phyloP scores from a whole-genome alignment of 2,113 vertebrate genomes.

The Solea senegalensis region DNA sequence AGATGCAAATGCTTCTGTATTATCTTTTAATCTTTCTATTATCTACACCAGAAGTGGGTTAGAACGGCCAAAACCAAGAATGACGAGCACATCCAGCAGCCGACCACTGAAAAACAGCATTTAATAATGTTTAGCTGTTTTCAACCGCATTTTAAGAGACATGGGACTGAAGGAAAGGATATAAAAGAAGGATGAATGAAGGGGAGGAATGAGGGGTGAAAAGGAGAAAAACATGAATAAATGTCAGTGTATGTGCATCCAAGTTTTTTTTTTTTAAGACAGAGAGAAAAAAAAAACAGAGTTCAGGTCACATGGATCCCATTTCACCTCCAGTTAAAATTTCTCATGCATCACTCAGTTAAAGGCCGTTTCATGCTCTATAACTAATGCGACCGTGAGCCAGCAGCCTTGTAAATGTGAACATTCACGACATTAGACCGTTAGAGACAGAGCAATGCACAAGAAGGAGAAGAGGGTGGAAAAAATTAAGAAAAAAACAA shows the following conservation, averaged over 20 bases:
- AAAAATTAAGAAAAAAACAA: slow-evolving; percentile 21
- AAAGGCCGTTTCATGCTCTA: slow-evolving; percentile 67
- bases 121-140: slow-evolving; percentile 32
- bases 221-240: slow-evolving; percentile 6
- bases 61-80: slow-evolving; percentile 24
- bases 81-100: not conserved
- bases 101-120: slow-evolving; percentile 22
- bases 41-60: slow-evolving; percentile 4
- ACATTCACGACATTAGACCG: slow-evolving; percentile 36
- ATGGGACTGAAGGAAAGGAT: slow-evolving; percentile 1
- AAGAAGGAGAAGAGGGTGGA: not conserved
- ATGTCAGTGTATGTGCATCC: slow-evolving; percentile 9
- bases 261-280: slow-evolving; percentile 33
- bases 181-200: not conserved
- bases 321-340: slow-evolving; percentile 67
- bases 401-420: slow-evolving; percentile 63
- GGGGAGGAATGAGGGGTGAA: not conserved
- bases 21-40: not conserved
- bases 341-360: slow-evolving; percentile 55
- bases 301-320: slow-evolving; percentile 51
- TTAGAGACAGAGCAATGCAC: slow-evolving; percentile 6
- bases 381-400: slow-evolving; percentile 54
- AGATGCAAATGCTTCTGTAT: not conserved
- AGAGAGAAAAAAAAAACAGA: slow-evolving; percentile 9
- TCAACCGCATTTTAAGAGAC: slow-evolving; percentile 39